Evolutionary conservation across 2,797 vertebrate genomes (phyloP).

Genomic region (Sebastiscus albofasciatus): DNA sequence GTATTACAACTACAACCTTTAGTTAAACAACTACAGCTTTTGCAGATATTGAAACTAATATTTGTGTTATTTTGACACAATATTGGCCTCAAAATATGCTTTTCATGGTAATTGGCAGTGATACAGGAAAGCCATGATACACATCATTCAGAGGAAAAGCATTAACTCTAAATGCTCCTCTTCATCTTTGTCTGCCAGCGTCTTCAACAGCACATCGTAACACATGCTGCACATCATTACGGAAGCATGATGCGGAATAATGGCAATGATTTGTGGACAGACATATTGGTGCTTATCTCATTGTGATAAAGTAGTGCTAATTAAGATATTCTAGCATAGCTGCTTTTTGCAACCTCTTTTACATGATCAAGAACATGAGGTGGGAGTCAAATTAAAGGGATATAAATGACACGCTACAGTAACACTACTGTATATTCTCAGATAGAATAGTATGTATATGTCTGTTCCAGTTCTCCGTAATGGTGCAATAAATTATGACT

Average conservation of each 20-base stretch:
- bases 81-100: neutral
- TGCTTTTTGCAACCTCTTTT: neutral
- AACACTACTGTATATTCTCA: neutral
- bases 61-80: neutral
- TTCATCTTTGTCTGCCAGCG: conserved; percentile 4
- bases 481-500: neutral
- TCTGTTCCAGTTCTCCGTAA: neutral
- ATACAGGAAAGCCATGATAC: neutral
- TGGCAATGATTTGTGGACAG: conserved; percentile 16
- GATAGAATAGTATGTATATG: neutral
- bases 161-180: neutral
- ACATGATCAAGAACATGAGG: neutral
- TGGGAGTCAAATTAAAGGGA: neutral
- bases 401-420: neutral
- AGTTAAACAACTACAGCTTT: neutral
- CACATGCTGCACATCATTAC: conserved; percentile 22
- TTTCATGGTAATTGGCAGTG: neutral
- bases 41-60: neutral
- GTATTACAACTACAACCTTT: neutral
- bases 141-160: neutral
- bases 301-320: conserved; percentile 12
- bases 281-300: conserved; percentile 20
- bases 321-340: neutral
- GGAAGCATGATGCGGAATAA: conserved; percentile 13
- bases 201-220: neutral